Evolutionary conservation across 2,113 vertebrate genomes (phyloP).

Genomic region (Dasyornis broadbenti): DNA sequence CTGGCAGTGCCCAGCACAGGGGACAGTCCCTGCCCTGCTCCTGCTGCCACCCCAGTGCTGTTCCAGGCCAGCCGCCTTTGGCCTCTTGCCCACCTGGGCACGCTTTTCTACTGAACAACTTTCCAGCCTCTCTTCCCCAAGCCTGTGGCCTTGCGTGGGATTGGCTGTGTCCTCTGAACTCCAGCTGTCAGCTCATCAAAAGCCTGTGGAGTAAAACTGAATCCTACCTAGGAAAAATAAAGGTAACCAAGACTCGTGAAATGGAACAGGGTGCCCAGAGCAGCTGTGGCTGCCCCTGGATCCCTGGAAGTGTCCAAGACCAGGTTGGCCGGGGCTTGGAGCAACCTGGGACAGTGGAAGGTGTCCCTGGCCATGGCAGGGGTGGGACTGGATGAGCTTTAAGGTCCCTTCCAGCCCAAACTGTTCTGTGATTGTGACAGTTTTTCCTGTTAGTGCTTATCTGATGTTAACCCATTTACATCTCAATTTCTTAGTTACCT

Average conservation of each 20-base stretch:
- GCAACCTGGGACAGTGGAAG: accelerated
- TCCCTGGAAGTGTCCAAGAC: background rate
- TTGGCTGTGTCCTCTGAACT: background rate
- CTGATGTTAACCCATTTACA: background rate
- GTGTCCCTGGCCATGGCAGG: background rate
- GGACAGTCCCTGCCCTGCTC: background rate
- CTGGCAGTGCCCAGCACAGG: background rate
- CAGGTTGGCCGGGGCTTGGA: accelerated
- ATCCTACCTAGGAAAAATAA: background rate
- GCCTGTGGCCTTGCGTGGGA: background rate
- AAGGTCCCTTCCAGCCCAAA: background rate
- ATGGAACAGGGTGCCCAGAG: background rate
- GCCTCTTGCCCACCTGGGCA: background rate
- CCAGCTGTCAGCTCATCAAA: background rate
- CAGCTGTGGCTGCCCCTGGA: background rate
- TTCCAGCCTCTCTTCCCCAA: background rate
- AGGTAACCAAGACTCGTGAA: no score
- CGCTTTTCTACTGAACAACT: background rate
- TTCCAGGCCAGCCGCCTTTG: background rate
- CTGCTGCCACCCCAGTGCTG: background rate
- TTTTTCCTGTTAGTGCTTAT: background rate
- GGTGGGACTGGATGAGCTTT: accelerated
- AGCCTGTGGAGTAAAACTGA: background rate
- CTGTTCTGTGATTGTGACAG: background rate
- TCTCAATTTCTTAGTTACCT: background rate